A percentile compares a stretch with the other conserved stretches of the same genome.
These are phyloP conservation scores for Poeciliopsis occidentalis DNA, from an alignment of 2,113 vertebrate species.

Conservation along the genomic window DNA sequence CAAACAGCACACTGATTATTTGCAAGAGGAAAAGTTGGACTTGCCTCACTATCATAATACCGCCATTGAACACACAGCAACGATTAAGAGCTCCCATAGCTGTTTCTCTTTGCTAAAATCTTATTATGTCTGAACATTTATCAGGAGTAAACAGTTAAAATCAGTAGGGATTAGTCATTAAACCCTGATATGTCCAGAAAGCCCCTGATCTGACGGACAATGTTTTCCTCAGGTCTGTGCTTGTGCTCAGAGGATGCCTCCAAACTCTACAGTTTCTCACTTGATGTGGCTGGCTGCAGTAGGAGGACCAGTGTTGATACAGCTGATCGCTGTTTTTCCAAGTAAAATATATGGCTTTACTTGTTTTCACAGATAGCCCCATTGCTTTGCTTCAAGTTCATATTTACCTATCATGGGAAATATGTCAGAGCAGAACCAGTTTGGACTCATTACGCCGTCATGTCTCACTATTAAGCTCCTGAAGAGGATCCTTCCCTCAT, in stretches of 20 bases:
- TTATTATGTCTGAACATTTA: constrained; percentile 27
- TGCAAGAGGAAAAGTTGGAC: constrained; percentile 58
- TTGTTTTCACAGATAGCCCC: constrained; percentile 81
- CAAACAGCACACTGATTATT: constrained; percentile 75
- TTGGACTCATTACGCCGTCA: constrained; percentile 45
- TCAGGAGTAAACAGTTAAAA: not conserved
- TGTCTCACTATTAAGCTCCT: constrained; percentile 32
- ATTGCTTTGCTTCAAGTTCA: constrained; percentile 77
- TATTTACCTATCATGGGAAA: constrained; percentile 84
- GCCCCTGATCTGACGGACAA: constrained; percentile 25
- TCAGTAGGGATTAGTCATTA: constrained; percentile 12
- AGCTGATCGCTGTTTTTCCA: constrained; percentile 83
- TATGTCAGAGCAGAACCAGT: constrained; percentile 73
- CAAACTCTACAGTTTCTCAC: constrained; percentile 58
- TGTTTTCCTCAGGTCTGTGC: constrained; percentile 39
- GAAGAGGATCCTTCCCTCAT: constrained; percentile 2
- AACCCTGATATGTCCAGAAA: constrained; percentile 22
- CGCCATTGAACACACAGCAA: constrained; percentile 50
- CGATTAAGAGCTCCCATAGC: constrained; percentile 32
- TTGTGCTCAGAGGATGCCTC: constrained; percentile 42
- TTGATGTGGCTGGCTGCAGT: constrained; percentile 75
- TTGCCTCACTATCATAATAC: constrained; percentile 58
- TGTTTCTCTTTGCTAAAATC: constrained; percentile 18
- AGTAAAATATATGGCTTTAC: constrained; percentile 79
- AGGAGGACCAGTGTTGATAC: constrained; percentile 81